Evolutionary conservation across 2,113 vertebrate species (phyloP).

Genomic region (Gallinago paraguaiae): DNA sequence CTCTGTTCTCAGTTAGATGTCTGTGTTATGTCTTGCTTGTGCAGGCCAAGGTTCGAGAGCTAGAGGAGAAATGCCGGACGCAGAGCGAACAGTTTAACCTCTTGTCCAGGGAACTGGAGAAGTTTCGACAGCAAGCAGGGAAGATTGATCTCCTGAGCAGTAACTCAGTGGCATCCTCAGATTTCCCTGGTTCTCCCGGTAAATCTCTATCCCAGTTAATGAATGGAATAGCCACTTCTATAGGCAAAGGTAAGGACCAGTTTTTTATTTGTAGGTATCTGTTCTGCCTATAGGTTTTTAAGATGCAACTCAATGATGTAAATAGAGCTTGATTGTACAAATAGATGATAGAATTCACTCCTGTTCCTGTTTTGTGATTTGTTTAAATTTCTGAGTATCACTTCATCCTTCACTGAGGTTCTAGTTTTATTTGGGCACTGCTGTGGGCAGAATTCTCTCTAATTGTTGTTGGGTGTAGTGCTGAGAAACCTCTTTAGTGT

Average conservation of each 20-base stretch:
- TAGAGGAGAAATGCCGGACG: constrained; percentile 93
- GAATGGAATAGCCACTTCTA: constrained; percentile 88
- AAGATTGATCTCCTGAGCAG: constrained; percentile 87
- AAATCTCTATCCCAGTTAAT: constrained; percentile 86
- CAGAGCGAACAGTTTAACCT: constrained; percentile 97
- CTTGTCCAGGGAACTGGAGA: constrained; percentile 91
- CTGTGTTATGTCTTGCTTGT: background rate
- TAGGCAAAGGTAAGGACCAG: constrained; percentile 84
- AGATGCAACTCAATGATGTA: too few species aligned
- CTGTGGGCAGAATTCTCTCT: background rate
- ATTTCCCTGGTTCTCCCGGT: constrained; percentile 75
- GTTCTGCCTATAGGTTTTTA: background rate
- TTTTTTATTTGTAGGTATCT: background rate
- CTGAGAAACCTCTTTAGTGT: background rate
- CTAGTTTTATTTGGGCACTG: background rate
- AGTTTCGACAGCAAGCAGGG: constrained; percentile 89
- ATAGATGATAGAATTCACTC: background rate
- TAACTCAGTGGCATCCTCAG: constrained; percentile 69
- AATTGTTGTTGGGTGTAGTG: background rate
- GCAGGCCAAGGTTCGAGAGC: constrained; percentile 93
- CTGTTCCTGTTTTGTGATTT: background rate
- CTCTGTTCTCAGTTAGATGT: background rate
- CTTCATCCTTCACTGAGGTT: background rate
- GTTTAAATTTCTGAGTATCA: background rate
- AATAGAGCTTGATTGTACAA: background rate